phyloP scores from a whole-genome alignment of 53 echinoderm and acorn worm genomes.

The Crossaster papposus region DNA sequence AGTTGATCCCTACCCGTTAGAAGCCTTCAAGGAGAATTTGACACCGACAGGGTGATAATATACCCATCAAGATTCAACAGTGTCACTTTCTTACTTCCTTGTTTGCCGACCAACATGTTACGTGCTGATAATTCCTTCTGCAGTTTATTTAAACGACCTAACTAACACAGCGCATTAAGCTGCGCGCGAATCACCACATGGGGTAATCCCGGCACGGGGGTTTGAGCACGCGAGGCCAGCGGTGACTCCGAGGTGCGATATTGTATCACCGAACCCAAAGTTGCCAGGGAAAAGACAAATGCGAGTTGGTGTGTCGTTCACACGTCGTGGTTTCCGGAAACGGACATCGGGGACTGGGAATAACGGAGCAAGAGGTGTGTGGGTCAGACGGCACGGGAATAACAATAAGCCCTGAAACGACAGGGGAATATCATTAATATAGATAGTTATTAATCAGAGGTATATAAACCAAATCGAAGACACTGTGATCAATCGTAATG shows the following conservation, averaged over 20 bases:
- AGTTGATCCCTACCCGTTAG: no score
- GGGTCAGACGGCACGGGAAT: constrained; percentile 1
- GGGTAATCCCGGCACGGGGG: neutral
- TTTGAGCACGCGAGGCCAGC: neutral
- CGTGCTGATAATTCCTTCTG: no score
- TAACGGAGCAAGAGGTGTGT: constrained; percentile 9
- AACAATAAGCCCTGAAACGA: neutral
- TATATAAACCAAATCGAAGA: neutral
- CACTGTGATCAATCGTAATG: neutral
- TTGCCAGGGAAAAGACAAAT: neutral
- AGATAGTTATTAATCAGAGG: neutral
- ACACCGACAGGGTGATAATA: no score
- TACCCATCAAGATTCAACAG: no score
- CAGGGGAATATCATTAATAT: constrained; percentile 15
- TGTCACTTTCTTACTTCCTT: no score
- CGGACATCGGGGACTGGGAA: neutral
- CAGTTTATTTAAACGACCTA: neutral
- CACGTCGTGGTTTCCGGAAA: constrained; percentile 7
- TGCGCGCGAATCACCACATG: neutral
- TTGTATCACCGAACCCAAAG: neutral
- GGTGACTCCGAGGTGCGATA: neutral
- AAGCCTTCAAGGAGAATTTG: no score
- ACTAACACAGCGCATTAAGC: neutral
- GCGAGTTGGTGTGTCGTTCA: neutral
- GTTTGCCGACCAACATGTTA: no score